A percentile compares a stretch with the other conserved stretches of the same genome.
Evolutionary conservation across 2,888 invertebrate species (phyloP).

Genomic region (Stenchaetothrips biformis): DNA sequence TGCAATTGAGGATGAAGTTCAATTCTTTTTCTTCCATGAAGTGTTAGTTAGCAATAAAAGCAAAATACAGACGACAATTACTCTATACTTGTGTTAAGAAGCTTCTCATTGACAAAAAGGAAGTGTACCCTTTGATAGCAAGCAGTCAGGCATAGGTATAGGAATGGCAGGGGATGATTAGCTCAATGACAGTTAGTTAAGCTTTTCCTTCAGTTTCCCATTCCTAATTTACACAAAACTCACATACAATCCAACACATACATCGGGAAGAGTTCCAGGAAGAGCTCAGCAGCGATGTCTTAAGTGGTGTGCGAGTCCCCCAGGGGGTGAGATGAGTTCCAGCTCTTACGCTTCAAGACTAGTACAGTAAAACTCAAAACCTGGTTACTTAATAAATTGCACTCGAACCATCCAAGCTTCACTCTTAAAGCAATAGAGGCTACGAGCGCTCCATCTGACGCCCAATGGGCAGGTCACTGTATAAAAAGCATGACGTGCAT

Average conservation of each 20-base stretch:
- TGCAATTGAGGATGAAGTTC: too few species aligned
- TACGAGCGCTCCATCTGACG: too few species aligned
- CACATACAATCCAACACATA: slow-evolving; percentile 25
- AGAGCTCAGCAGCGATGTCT: slow-evolving; percentile 24
- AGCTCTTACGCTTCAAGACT: slow-evolving; percentile 9
- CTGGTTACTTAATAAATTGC: not conserved
- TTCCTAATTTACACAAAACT: slow-evolving; percentile 9
- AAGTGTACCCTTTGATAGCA: not conserved
- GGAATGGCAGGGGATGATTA: not conserved
- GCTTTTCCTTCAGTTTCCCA: slow-evolving; percentile 1
- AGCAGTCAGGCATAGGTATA: not conserved
- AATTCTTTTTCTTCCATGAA: too few species aligned
- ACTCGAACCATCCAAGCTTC: not conserved
- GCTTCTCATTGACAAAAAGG: too few species aligned
- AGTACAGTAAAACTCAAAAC: slow-evolving; percentile 15
- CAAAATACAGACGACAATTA: too few species aligned
- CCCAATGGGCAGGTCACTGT: too few species aligned
- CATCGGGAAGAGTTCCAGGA: slow-evolving; percentile 18
- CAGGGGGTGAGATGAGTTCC: slow-evolving; percentile 20
- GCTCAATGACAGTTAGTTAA: not conserved
- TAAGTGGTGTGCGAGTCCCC: slow-evolving; percentile 20
- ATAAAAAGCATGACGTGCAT: too few species aligned
- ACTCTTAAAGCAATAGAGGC: not conserved
- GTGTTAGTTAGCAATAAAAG: too few species aligned
- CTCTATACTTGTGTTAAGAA: too few species aligned